Evolutionary conservation across 2,113 vertebrate genomes (phyloP).

Genomic region (Typhlomys cinereus): DNA sequence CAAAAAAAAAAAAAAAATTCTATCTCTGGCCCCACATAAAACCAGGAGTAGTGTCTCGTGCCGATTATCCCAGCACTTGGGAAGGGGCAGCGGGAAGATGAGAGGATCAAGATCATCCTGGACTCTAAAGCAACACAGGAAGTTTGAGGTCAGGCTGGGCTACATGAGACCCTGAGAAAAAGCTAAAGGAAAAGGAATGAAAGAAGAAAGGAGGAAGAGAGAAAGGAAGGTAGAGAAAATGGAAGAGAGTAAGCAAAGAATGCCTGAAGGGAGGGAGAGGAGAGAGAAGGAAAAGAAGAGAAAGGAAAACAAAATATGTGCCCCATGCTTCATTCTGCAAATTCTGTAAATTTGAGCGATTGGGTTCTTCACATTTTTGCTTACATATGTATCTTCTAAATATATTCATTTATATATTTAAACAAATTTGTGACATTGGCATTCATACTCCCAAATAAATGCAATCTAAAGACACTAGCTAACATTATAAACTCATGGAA

Average conservation of each 20-base stretch:
- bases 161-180: background rate
- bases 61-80: background rate
- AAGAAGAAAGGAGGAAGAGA: too few species aligned
- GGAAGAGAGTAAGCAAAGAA: too few species aligned
- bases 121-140: background rate
- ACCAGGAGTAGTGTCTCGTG: too few species aligned
- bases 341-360: background rate
- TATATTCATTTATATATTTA: background rate
- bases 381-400: background rate
- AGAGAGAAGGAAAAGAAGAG: background rate
- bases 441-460: background rate
- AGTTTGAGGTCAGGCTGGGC: background rate
- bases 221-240: too few species aligned
- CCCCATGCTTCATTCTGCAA: background rate
- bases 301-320: background rate
- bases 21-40: background rate
- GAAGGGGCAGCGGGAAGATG: background rate
- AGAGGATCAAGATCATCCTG: background rate
- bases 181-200: too few species aligned
- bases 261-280: too few species aligned
- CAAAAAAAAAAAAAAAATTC: background rate
- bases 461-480: background rate
- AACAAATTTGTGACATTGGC: background rate
- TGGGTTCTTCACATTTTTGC: background rate
- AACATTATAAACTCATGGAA: conserved; percentile 18